Conservation (phyloP, 2,113 vertebrate genomes). For the Cichladusa arquata region DNA sequence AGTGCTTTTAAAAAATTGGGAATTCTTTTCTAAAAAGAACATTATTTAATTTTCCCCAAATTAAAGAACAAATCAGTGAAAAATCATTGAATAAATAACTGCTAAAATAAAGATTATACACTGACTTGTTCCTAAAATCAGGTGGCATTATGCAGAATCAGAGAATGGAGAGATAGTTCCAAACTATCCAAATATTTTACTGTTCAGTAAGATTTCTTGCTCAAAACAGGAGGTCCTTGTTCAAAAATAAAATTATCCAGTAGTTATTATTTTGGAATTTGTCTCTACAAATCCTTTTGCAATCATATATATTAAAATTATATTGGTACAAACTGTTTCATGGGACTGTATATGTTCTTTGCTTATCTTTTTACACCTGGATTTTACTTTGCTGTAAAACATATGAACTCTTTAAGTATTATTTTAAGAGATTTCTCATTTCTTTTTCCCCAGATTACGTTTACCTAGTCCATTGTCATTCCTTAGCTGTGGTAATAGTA, state of each 20-base stretch:
- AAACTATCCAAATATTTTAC: background rate
- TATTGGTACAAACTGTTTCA: background rate
- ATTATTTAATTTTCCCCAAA: background rate
- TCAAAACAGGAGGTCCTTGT: background rate
- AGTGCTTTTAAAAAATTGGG: background rate
- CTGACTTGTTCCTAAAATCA: background rate
- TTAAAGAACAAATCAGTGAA: background rate
- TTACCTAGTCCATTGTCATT: background rate
- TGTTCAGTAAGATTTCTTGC: background rate
- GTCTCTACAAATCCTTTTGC: background rate
- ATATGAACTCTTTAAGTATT: background rate
- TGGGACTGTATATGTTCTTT: background rate
- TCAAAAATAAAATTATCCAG: background rate
- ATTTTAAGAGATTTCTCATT: background rate
- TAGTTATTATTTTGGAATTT: background rate
- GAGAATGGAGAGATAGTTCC: background rate
- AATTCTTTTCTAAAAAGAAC: background rate
- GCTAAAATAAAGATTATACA: background rate
- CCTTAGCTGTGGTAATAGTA: background rate
- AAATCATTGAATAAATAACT: background rate
- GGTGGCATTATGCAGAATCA: background rate
- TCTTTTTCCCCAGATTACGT: background rate
- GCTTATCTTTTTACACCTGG: background rate
- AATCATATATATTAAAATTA: background rate
- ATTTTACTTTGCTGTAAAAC: background rate